These are phyloP conservation scores for Lordiphosa fenestrarum DNA, from an alignment of 2,888 invertebrate species.

Conservation along the genomic window DNA sequence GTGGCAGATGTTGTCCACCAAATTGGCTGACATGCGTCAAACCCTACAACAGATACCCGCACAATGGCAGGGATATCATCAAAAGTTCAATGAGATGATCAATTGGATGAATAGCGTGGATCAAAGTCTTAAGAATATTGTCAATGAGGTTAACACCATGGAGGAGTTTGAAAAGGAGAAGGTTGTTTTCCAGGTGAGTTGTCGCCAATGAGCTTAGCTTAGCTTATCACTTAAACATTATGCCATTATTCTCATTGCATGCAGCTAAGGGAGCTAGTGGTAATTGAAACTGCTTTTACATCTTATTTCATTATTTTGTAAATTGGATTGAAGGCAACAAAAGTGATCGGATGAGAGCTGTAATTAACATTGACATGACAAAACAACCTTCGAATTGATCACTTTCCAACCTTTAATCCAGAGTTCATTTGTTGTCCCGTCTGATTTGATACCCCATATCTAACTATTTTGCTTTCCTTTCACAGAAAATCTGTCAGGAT, in stretches of 20 bases:
- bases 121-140: constrained; percentile 89
- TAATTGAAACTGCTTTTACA: constrained; percentile 67
- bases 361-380: too few relatives aligned
- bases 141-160: constrained; percentile 90
- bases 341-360: too few relatives aligned
- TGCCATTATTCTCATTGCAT: constrained; percentile 50
- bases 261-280: constrained; percentile 81
- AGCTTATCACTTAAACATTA: constrained; percentile 8
- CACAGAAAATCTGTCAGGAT: constrained; percentile 92
- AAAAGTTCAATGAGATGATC: constrained; percentile 90
- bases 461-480: background rate
- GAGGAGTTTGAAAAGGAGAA: constrained; percentile 95
- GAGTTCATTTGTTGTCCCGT: background rate
- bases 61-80: constrained; percentile 93
- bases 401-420: background rate
- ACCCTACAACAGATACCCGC: constrained; percentile 92
- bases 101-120: constrained; percentile 96
- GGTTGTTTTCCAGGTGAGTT: constrained; percentile 92
- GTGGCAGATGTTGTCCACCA: constrained; percentile 87
- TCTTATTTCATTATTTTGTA: constrained; percentile 7
- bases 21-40: constrained; percentile 86
- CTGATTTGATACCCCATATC: background rate
- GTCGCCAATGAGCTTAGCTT: background rate
- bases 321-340: too few relatives aligned
- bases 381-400: background rate